A percentile compares a stretch with the other conserved stretches of the same genome.
phyloP scores from a whole-genome alignment of 1,140 invertebrate species.

The Cataglyphis hispanica region DNA sequence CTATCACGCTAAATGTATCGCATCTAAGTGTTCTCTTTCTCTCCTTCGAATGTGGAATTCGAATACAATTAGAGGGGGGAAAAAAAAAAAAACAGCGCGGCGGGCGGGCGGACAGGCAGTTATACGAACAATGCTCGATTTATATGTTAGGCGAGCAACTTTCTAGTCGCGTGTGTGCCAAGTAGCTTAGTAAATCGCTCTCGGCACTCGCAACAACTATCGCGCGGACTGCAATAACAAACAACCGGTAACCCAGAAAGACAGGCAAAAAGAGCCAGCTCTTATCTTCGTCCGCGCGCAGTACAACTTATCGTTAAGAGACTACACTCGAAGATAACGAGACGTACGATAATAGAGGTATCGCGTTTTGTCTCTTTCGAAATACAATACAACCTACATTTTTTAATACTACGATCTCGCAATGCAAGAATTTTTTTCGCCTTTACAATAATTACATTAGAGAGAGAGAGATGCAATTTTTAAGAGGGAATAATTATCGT shows the following conservation, averaged over 20 bases:
- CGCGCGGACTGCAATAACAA: conserved; percentile 45
- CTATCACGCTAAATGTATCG: conserved; percentile 43
- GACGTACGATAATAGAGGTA: background rate
- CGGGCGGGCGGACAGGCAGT: conserved; percentile 6
- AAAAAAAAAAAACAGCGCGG: conserved; percentile 32
- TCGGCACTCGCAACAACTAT: conserved; percentile 34
- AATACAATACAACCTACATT: background rate
- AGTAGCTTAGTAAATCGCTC: conserved; percentile 55
- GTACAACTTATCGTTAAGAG: background rate
- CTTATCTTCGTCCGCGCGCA: conserved; percentile 13
- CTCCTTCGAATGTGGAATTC: conserved; percentile 32
- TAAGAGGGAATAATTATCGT: background rate
- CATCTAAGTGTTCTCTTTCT: conserved; percentile 32
- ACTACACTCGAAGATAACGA: conserved; percentile 4
- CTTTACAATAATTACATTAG: background rate
- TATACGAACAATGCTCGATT: conserved; percentile 68
- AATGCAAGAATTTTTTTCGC: background rate
- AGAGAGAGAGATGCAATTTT: background rate
- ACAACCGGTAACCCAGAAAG: conserved; percentile 63
- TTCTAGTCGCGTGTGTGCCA: conserved; percentile 65
- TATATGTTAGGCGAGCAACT: conserved; percentile 64
- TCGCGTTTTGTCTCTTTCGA: conserved; percentile 11
- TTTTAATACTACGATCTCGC: background rate
- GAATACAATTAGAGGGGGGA: conserved; percentile 50
- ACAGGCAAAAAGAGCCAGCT: conserved; percentile 43